phyloP scores from a whole-genome alignment of 2,113 vertebrate genomes.

The Procavia capensis region DNA sequence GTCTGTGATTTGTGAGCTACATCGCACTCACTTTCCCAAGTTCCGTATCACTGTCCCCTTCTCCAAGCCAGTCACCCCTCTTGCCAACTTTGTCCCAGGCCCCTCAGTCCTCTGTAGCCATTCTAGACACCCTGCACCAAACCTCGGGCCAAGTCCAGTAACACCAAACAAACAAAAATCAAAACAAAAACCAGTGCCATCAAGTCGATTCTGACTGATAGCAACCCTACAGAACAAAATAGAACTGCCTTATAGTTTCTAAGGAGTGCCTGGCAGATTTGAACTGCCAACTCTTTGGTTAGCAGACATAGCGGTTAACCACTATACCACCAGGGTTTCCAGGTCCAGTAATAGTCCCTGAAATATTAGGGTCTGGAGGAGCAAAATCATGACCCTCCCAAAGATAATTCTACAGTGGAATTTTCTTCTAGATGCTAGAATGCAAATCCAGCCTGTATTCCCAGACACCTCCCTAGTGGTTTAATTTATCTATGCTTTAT shows the following conservation, averaged over 20 bases:
- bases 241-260: too few relatives aligned
- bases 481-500: neutral
- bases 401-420: neutral
- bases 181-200: too few relatives aligned
- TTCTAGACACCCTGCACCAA: neutral
- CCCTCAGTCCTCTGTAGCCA: neutral
- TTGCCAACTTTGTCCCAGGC: slow-evolving; percentile 22
- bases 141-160: neutral
- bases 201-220: too few relatives aligned
- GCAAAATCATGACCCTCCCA: neutral
- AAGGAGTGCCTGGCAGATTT: too few relatives aligned
- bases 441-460: neutral
- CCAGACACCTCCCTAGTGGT: neutral
- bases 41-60: slow-evolving; percentile 56
- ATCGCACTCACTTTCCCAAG: neutral
- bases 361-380: neutral
- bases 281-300: too few relatives aligned
- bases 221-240: too few relatives aligned
- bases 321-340: too few relatives aligned
- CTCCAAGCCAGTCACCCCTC: slow-evolving; percentile 59
- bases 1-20: neutral
- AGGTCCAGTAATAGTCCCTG: neutral
- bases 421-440: neutral
- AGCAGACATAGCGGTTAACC: too few relatives aligned
- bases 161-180: too few relatives aligned